Percentiles rank a stretch among this genome's conserved stretches.
phyloP scores from a whole-genome alignment of 2,113 vertebrate species.

The Ochotona princeps region DNA sequence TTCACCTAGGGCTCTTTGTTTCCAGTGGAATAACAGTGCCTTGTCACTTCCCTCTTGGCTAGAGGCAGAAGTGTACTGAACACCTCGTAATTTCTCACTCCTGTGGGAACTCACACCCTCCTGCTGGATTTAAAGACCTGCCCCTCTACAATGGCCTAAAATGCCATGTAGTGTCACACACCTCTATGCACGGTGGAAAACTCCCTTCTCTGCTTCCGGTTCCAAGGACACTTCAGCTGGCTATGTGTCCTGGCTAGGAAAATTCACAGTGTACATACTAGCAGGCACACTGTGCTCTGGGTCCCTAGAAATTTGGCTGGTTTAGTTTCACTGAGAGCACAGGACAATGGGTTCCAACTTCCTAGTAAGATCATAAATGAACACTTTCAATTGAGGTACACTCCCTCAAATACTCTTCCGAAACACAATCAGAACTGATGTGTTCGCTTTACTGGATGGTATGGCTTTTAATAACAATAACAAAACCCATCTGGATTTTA shows the following conservation, averaged over 20 bases:
- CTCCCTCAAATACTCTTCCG: background rate
- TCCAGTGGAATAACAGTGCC: background rate
- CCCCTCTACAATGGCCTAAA: background rate
- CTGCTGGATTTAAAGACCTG: background rate
- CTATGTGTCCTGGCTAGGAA: background rate
- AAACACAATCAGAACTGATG: background rate
- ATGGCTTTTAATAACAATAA: background rate
- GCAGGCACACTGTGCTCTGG: background rate
- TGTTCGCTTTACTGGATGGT: background rate
- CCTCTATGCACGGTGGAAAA: background rate
- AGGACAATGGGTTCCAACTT: background rate
- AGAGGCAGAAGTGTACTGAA: background rate
- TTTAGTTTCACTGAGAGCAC: background rate
- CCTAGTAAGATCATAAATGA: background rate
- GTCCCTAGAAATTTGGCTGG: background rate
- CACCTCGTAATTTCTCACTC: background rate
- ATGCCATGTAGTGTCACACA: background rate
- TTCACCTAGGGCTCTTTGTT: background rate
- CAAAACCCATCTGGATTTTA: background rate
- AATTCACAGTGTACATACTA: background rate
- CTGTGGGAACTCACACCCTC: background rate
- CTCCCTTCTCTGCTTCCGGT: background rate
- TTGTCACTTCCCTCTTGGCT: background rate
- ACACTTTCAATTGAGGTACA: background rate
- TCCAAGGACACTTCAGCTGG: background rate